These are phyloP conservation scores for Chaenocephalus aceratus DNA, from an alignment of 2,113 vertebrate species.

Conservation along the genomic window DNA sequence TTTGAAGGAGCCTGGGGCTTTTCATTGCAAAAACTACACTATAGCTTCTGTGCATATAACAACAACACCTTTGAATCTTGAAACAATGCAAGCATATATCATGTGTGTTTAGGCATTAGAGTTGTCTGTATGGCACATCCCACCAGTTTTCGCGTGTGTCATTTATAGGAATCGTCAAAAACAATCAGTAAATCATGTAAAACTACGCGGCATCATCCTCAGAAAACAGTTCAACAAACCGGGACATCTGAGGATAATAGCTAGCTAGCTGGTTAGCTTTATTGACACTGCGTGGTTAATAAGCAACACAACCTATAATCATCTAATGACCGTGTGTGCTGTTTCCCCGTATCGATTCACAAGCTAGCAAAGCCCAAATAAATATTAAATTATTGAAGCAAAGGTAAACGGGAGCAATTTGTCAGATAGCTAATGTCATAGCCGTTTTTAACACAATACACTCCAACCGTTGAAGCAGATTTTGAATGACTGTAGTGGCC, in stretches of 20 bases:
- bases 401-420: background rate
- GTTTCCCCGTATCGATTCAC: background rate
- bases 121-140: background rate
- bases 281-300: conserved; percentile 9
- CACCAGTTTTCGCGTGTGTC: background rate
- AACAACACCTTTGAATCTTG: background rate
- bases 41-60: no score
- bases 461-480: no score
- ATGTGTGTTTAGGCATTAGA: background rate
- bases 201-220: background rate
- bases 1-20: no score
- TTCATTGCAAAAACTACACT: no score
- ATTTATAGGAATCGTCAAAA: background rate
- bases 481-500: no score
- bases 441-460: conserved; percentile 42
- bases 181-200: background rate
- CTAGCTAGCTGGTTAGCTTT: conserved; percentile 49
- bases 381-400: background rate
- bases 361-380: background rate
- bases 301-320: background rate
- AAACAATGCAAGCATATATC: background rate
- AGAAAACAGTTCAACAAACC: conserved; percentile 23
- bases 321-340: background rate
- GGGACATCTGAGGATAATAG: conserved; percentile 51
- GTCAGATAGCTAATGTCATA: conserved; percentile 47